Conservation (phyloP, 2,113 vertebrate genomes). For the Sitta europaea region DNA sequence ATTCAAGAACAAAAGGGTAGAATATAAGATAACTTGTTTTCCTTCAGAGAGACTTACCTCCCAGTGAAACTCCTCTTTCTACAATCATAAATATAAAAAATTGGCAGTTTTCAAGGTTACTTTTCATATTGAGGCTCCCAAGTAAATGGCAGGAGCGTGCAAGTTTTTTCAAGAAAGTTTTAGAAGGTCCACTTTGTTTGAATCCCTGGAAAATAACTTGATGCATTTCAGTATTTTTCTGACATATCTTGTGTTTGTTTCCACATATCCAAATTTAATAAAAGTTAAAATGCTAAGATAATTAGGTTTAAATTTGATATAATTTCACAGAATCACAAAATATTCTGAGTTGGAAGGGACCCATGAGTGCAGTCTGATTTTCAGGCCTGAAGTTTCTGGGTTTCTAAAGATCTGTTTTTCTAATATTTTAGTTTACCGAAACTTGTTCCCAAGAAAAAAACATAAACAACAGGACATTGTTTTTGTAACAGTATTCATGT, state of each 20-base stretch:
- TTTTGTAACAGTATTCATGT: too few species aligned
- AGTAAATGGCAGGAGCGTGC: not conserved
- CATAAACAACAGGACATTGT: too few species aligned
- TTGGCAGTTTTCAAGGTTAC: not conserved
- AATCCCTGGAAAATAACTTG: not conserved
- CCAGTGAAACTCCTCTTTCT: not conserved
- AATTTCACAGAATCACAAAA: not conserved
- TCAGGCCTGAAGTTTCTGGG: too few species aligned
- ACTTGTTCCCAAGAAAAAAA: too few species aligned
- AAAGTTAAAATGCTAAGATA: not conserved
- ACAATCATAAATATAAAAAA: not conserved
- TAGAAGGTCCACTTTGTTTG: not conserved
- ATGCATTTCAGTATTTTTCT: not conserved
- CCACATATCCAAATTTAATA: not conserved
- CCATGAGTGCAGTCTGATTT: too few species aligned
- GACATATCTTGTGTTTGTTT: not conserved
- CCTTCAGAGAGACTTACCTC: not conserved
- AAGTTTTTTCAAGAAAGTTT: not conserved
- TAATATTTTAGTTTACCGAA: too few species aligned
- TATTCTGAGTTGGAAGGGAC: not conserved
- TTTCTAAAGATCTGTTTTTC: too few species aligned
- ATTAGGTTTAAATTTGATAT: not conserved
- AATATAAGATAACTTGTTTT: not conserved
- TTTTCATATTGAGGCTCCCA: not conserved
- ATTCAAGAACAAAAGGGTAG: not conserved